A percentile compares a stretch with the other conserved stretches of the same genome.
These are phyloP conservation scores for Eulemur macaco DNA, from an alignment of 2,113 vertebrate species.

Conservation along the genomic window DNA sequence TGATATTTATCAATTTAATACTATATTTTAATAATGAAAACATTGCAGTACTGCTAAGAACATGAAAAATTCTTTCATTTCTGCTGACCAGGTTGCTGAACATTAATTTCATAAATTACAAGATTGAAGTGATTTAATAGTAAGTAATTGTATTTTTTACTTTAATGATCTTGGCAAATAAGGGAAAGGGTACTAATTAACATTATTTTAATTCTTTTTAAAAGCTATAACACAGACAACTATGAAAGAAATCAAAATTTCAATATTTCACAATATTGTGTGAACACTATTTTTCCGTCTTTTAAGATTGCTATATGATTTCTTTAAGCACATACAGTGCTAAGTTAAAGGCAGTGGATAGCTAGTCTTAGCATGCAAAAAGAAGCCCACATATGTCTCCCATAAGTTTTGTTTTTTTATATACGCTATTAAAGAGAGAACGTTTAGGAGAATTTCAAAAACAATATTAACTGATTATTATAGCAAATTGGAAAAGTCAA, in stretches of 20 bases:
- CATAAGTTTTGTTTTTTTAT: neutral
- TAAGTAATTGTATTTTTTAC: neutral
- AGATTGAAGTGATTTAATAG: neutral
- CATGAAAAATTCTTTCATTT: neutral
- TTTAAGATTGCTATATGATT: neutral
- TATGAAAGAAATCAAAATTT: neutral
- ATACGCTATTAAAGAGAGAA: neutral
- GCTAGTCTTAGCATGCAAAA: neutral
- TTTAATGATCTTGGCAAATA: neutral
- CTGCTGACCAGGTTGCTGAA: neutral
- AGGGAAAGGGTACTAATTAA: neutral
- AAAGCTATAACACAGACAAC: neutral
- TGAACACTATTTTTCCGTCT: neutral
- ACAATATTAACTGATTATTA: neutral
- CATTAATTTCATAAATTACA: neutral
- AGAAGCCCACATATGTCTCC: neutral
- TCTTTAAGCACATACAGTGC: neutral
- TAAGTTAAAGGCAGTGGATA: neutral
- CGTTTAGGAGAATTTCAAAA: neutral
- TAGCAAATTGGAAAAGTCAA: neutral
- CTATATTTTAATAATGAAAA: neutral
- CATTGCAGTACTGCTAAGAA: neutral
- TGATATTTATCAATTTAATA: neutral
- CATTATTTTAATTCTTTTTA: neutral
- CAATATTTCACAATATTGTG: neutral